Base-by-base conservation (phyloP, 2,113 vertebrate species). In the Willisornis vidua region DNA sequence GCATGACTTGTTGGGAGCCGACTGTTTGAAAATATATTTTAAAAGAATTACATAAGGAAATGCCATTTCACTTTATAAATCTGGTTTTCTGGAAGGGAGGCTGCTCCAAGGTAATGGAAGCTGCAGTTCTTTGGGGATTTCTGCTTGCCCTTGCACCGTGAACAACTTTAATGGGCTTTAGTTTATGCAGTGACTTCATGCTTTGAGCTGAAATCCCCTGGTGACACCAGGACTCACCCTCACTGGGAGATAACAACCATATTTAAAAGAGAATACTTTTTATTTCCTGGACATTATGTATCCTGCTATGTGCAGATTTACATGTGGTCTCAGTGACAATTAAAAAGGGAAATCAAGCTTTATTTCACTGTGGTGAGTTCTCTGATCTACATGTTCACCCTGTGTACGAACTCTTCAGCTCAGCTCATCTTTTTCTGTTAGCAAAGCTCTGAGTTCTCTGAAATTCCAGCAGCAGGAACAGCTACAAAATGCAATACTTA, bases 1-100 rank as follows among this genome's bases (percentile, higher is more conserved):
- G 72, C 3, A 2, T 0, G 33, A 17, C 82, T 77, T 28, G 23
- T 54, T 66, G 66, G n/a, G 46, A 52, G 58, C 29, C 3, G 49
- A 54, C 46, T 43, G 14, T 25, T 83, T 79, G 74, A 92, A 95
- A 93, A 80, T 10, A 43, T 19, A 70, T 93, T 93, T 41, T 61
- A 59, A 86, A 85, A 77, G 31, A 95, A 85, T 90, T 84, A 84
- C 72, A 63, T 35, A 77, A 80, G 59, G 71, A 93, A 92, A 83
- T 87, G 61, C 48, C 84, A 90, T 93, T 92, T 93, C 61, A 23
- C 61, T 85, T 93, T 39, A 39, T 80, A 76, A 84, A 90, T 89
- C 57, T 87, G 51, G 62, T 94, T 92, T 89, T 84, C 48, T 61
- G 77, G 48, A 31, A 78, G 57, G 3, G 15, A 93, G 65, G 3